Percentiles rank a stretch among this genome's conserved stretches.
These are phyloP conservation scores for Brachymystax lenok DNA, from an alignment of 2,797 vertebrate species.

Conservation along the genomic window DNA sequence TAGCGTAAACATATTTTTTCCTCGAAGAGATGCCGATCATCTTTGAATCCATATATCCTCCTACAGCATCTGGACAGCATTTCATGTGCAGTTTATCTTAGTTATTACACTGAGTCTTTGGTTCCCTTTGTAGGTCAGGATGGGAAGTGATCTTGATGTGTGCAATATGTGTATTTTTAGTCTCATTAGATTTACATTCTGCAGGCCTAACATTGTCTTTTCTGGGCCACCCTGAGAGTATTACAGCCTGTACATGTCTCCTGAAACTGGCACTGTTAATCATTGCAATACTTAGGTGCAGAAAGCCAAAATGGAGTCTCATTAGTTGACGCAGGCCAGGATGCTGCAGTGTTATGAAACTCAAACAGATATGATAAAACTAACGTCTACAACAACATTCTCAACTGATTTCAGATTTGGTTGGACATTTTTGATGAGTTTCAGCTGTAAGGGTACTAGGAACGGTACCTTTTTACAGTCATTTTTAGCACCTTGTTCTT, in stretches of 20 bases:
- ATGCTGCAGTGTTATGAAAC: too few species aligned
- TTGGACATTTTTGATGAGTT: constrained; percentile 48
- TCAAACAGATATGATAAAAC: constrained; percentile 54
- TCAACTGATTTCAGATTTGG: constrained; percentile 41
- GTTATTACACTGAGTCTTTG: background rate
- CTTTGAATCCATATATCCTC: background rate
- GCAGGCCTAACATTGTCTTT: too few species aligned
- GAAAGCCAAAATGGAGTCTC: background rate
- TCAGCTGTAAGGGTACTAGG: constrained; percentile 50
- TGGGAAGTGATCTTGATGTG: too few species aligned
- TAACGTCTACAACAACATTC: constrained; percentile 7
- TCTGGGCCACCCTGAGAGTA: too few species aligned
- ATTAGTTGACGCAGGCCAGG: constrained; percentile 18
- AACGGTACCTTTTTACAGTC: constrained; percentile 28
- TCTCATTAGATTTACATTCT: background rate
- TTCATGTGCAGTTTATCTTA: background rate
- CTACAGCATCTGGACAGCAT: background rate
- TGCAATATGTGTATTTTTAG: too few species aligned
- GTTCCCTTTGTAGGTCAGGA: background rate
- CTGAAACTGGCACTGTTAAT: too few species aligned
- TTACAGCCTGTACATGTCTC: too few species aligned
- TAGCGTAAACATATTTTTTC: background rate
- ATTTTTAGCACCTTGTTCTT: constrained; percentile 52
- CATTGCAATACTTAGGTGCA: too few species aligned
- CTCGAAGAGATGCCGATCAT: background rate